Evolutionary conservation across 2,113 vertebrate species (phyloP).

Genomic region (Protobothrops flavoviridis): DNA sequence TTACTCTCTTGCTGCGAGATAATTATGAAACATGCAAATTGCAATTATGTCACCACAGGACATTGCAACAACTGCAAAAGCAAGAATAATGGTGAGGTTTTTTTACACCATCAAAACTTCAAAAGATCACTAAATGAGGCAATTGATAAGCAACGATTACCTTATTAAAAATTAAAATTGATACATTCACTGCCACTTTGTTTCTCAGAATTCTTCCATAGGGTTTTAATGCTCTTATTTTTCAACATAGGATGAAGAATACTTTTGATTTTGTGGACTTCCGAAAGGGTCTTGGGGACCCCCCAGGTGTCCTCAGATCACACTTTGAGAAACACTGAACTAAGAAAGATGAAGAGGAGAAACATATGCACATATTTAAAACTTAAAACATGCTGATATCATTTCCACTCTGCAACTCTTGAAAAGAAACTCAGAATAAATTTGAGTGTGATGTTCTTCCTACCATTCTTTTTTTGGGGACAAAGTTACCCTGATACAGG

Average conservation of each 20-base stretch:
- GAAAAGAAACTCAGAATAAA: background rate
- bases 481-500: conserved; percentile 51
- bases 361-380: background rate
- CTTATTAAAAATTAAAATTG: background rate
- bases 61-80: background rate
- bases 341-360: background rate
- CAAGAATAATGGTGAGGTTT: background rate
- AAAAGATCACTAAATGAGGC: background rate
- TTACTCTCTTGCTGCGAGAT: background rate
- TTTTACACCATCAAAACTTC: background rate
- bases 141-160: background rate
- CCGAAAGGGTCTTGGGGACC: background rate
- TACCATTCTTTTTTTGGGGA: background rate
- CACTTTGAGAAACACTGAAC: background rate
- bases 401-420: background rate
- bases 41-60: background rate
- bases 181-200: background rate
- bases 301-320: background rate
- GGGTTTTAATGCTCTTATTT: background rate
- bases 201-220: background rate
- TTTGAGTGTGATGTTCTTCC: background rate
- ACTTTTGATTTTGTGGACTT: background rate
- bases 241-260: background rate
- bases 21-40: background rate
- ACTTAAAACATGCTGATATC: background rate